Percentiles rank a stretch among this genome's conserved stretches.
phyloP scores from a whole-genome alignment of 2,797 vertebrate genomes.

The Hydrophis major region DNA sequence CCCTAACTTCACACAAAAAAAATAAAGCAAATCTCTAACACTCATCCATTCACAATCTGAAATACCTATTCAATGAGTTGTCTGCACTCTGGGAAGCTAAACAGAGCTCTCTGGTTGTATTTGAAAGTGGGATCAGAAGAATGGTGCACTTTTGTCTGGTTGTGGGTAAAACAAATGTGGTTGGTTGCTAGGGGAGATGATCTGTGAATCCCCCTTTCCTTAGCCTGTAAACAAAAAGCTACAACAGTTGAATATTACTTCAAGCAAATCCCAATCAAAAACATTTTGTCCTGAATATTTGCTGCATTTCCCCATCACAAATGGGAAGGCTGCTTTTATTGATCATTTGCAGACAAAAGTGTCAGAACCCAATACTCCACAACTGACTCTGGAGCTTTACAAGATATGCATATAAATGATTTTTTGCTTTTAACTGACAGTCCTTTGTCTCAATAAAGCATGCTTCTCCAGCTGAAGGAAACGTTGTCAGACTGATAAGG shows the following conservation, averaged over 20 bases:
- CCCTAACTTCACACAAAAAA: background rate
- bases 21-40: background rate
- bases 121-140: background rate
- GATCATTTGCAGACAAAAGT: background rate
- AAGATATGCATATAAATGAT: background rate
- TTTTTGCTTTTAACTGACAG: background rate
- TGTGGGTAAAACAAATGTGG: background rate
- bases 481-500: background rate
- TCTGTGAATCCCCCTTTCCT: background rate
- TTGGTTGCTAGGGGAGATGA: background rate
- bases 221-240: background rate
- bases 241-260: background rate
- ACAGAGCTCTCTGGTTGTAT: background rate
- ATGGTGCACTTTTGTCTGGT: background rate
- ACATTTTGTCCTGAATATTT: background rate
- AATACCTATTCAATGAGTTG: background rate
- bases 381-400: background rate
- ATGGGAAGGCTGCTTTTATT: background rate
- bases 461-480: background rate
- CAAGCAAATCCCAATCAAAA: background rate
- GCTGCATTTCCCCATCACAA: background rate
- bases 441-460: background rate
- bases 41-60: background rate
- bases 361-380: background rate
- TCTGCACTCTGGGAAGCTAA: background rate